Evolutionary conservation across 2,797 vertebrate genomes (phyloP), one percentile per base, ranked within the genome.

Genomic region (Sebastes oblongus): DNA sequence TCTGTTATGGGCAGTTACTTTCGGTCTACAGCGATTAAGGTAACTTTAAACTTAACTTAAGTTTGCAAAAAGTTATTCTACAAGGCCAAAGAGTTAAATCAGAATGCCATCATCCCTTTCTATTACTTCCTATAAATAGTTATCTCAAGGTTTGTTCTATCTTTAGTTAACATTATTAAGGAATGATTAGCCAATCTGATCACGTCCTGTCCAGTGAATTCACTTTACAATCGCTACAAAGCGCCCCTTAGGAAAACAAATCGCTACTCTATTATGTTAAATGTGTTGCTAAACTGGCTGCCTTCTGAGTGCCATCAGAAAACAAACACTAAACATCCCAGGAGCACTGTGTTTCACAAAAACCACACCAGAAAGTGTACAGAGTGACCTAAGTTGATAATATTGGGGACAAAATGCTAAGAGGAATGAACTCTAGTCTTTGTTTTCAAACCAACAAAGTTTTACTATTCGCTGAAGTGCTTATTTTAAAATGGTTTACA

Each of bases 401-500:
- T 66, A 75, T 54, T 14, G 87, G 77, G 85, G 82, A 90, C 82
- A 77, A 84, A 92, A 90, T 77, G 74, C 89, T 91, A 90, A 94
- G 91, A 93, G 87, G 85, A 91, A 82, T 8, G 75, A 93, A 93
- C 92, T 94, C 91, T 92, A 83, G 87, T 94, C 86, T 91, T 92
- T 89, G 86, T 91, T 93, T 93, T 92, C 85, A 92, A 92, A 83
- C 69, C 75, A 75, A 90, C 87, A 87, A 90, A 91, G 87, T 93
- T 91, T 94, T 92, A 94, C 84, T 91, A 92, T 93, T 91, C 5
- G 93, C 89, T 93, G 71, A 95, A 95, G 92, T 95, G 93, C 93
- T 96, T 93, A 90, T 94, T 95, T 93, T 94, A 90, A 95, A 95
- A 36, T 12, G 4, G 11, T 36, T 39, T 39, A 3, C 5, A 39